A percentile compares a stretch with the other conserved stretches of the same genome.
Conservation (phyloP, 2,888 invertebrate genomes). For the Andrena marginata region DNA sequence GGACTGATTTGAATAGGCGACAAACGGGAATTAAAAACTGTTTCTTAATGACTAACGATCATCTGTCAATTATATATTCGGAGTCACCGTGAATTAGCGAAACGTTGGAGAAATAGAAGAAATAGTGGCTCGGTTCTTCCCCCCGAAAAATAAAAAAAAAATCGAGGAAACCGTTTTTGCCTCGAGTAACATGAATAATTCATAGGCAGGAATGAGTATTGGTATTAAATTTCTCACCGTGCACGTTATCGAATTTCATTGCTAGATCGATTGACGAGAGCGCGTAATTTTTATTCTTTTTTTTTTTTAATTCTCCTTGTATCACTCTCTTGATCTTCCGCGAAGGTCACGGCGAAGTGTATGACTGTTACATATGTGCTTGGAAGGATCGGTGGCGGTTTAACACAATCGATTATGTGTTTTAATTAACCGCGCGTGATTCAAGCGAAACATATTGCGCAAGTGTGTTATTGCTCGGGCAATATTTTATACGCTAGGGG, state of each 20-base stretch:
- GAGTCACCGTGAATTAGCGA: neutral
- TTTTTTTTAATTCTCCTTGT: neutral
- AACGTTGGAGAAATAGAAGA: neutral
- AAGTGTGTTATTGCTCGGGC: neutral
- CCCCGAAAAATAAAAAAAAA: neutral
- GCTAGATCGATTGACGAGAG: neutral
- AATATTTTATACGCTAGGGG: neutral
- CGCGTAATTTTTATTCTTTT: neutral
- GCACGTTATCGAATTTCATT: constrained; percentile 19
- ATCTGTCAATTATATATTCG: neutral
- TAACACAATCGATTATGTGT: neutral
- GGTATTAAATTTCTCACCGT: neutral
- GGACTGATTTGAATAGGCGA: neutral
- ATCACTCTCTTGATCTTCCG: neutral
- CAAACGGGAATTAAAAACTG: neutral
- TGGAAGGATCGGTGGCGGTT: constrained; percentile 11
- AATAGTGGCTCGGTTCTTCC: no score
- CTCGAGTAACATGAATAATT: constrained; percentile 31
- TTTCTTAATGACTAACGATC: neutral
- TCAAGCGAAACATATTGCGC: neutral
- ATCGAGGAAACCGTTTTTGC: neutral
- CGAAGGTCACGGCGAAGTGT: constrained; percentile 38
- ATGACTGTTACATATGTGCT: neutral
- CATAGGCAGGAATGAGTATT: neutral
- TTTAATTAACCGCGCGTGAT: constrained; percentile 2